Percentiles rank a stretch among this genome's conserved stretches.
Evolutionary conservation across 30 jellyfish, hydroid and myxozoan genomes (phyloP).

Genomic region (Euphysa ruthae): DNA sequence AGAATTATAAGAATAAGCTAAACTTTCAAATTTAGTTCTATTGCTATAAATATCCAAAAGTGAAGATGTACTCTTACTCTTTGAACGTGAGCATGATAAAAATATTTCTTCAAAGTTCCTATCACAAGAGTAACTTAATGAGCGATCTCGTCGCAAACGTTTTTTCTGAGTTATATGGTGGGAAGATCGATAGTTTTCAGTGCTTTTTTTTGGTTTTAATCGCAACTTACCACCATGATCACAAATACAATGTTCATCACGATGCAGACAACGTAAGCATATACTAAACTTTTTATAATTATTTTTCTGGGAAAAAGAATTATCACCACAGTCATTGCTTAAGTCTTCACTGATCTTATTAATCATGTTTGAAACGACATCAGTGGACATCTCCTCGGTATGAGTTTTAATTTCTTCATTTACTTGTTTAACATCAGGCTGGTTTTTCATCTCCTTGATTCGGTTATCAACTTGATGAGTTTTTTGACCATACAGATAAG

Average conservation of each 20-base stretch:
- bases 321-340: no score
- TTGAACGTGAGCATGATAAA: background rate
- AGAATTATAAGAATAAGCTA: background rate
- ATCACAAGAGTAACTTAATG: conserved; percentile 1
- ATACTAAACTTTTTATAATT: conserved; percentile 1
- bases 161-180: no score
- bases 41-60: background rate
- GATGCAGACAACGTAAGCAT: conserved; percentile 21
- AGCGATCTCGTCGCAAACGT: background rate
- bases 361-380: no score
- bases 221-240: background rate
- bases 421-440: no score
- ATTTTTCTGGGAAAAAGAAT: no score
- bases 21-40: background rate
- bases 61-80: background rate
- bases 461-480: no score
- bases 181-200: conserved; percentile 8
- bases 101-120: background rate
- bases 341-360: no score
- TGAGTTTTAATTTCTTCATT: no score
- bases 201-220: background rate
- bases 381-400: no score
- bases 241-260: conserved; percentile 16
- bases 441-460: no score
- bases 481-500: background rate